Evolutionary conservation across 2,888 invertebrate genomes (phyloP).

Genomic region (Arctia plantaginis): DNA sequence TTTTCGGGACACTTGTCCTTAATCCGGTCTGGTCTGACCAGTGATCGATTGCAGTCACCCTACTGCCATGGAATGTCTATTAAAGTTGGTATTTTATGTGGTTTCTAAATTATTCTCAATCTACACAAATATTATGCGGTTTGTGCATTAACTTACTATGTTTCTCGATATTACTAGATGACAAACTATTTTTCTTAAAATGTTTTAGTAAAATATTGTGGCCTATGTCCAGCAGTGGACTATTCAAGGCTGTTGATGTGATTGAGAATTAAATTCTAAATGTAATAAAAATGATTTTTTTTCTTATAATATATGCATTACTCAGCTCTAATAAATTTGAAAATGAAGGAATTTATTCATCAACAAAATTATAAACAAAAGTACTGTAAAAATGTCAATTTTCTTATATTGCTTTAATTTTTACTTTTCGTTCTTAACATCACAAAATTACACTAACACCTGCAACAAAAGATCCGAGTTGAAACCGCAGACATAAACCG

Average conservation of each 20-base stretch:
- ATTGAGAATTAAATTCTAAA: neutral
- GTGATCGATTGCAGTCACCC: constrained; percentile 60
- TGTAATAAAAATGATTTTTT: neutral
- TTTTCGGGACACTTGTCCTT: constrained; percentile 84
- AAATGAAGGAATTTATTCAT: constrained; percentile 20
- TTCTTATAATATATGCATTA: constrained; percentile 24
- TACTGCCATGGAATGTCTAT: constrained; percentile 67
- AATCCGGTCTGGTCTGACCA: constrained; percentile 72
- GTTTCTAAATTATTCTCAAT: constrained; percentile 40
- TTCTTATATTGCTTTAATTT: constrained; percentile 30
- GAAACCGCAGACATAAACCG: constrained; percentile 72
- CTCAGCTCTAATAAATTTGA: constrained; percentile 17
- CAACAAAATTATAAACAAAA: neutral
- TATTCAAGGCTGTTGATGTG: too few relatives aligned
- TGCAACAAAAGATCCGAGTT: constrained; percentile 57
- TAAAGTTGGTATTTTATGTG: constrained; percentile 54
- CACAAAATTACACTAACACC: constrained; percentile 53
- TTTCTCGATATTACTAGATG: constrained; percentile 15
- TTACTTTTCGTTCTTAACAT: constrained; percentile 36
- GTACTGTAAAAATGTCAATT: constrained; percentile 26
- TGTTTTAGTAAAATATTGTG: neutral
- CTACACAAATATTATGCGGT: constrained; percentile 35
- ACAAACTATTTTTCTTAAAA: neutral
- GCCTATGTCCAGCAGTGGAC: too few relatives aligned
- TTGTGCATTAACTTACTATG: constrained; percentile 13